Evolutionary conservation across 2,888 invertebrate genomes (phyloP), one percentile per base, ranked within the genome.

Genomic region (Globia sparganii): DNA sequence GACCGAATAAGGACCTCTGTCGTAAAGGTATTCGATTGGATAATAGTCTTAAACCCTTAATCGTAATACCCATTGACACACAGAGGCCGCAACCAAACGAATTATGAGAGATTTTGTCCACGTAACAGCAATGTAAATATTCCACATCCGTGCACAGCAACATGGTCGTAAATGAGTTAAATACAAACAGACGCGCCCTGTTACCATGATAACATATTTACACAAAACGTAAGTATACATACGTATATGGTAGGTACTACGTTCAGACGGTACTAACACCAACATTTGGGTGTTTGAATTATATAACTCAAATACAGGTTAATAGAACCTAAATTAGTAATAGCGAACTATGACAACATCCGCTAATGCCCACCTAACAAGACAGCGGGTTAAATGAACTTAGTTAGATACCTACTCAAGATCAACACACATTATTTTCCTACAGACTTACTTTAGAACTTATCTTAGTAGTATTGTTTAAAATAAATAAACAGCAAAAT

Each of bases 271-370:
- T 89, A 89, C 89, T 86, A 88, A 87, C 87, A 91, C 89, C 91
- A 93, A 94, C 91, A 93, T 90, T 91, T 88, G 86, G 83, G 84
- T 92, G 89, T 93, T 92, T 92, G 90, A 87, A 90, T 94, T 93
- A 94, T 92, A 94, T 94, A 94, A 94, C 90, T 89, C 93, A 94
- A 95, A 95, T 94, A 94, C 88, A 85, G 91, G 90, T 93, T 94
- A 93, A 92, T 91, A 90, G 91, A 93, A 91, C 91, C 89, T 78
- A 86, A 89, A 88, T 85, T 86, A 87, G 87, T 89, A 88, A 89
- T 86, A 87, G 87, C 85, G 85, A 78, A 78, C 69, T 82, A 86
- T 89, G 87, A 86, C 87, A 92, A 94, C 92, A 94, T 93, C 93
- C 94, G 93, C 86, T 83, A 89, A 84, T 77, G 75, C 69, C 75